These are phyloP conservation scores for Sternarchorhynchus goeldii DNA, from an alignment of 2,797 vertebrate genomes.

Conservation along the genomic window DNA sequence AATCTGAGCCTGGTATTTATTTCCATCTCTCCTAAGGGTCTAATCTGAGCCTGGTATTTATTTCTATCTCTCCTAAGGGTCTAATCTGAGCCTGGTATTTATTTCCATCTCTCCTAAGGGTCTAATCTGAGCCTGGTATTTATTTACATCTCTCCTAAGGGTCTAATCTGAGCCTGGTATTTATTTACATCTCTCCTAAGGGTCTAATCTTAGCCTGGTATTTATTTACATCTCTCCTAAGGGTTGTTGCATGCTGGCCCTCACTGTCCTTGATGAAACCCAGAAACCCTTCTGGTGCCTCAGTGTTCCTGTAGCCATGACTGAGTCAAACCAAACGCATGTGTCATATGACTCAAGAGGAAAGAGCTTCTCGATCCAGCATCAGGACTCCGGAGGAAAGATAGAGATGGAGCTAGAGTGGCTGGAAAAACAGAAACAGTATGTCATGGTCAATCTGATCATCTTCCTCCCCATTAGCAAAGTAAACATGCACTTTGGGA, in stretches of 20 bases:
- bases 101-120: slow-evolving; percentile 16
- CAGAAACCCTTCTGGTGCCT: slow-evolving; percentile 85
- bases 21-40: slow-evolving; percentile 9
- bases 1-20: not conserved
- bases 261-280: slow-evolving; percentile 84
- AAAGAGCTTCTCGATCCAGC: slow-evolving; percentile 68
- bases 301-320: slow-evolving; percentile 75
- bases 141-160: slow-evolving; percentile 14
- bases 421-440: slow-evolving; percentile 73
- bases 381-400: slow-evolving; percentile 75
- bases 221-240: slow-evolving; percentile 57
- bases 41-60: not conserved
- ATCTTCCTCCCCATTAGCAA: slow-evolving; percentile 76
- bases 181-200: slow-evolving; percentile 16
- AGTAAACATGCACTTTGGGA: slow-evolving; percentile 83
- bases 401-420: slow-evolving; percentile 74
- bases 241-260: slow-evolving; percentile 85
- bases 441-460: slow-evolving; percentile 75
- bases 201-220: not conserved
- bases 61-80: slow-evolving; percentile 8
- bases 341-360: slow-evolving; percentile 72
- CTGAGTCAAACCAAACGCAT: slow-evolving; percentile 19
- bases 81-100: not conserved
- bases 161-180: not conserved
- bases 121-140: not conserved